Conservation (phyloP, 2,888 invertebrate genomes). For the Morpho helenor region DNA sequence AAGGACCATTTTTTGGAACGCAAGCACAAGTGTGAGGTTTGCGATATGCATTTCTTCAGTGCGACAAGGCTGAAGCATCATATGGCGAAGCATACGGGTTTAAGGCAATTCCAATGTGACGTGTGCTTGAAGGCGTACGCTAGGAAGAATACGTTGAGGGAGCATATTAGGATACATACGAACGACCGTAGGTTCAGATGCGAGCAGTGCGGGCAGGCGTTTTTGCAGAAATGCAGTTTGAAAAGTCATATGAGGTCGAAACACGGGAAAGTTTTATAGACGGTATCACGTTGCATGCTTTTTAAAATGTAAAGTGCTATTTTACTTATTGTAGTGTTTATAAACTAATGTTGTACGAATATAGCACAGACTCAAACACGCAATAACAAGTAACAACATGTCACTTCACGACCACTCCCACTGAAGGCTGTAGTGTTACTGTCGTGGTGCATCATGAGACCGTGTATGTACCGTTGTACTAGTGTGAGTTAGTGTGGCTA, state of each 20-base stretch:
- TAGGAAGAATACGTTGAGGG: slow-evolving; percentile 42
- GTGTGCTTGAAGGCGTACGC: slow-evolving; percentile 50
- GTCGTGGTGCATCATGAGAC: too few species aligned
- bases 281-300: not conserved
- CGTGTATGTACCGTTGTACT: too few species aligned
- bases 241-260: slow-evolving; percentile 55
- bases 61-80: slow-evolving; percentile 43
- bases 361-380: too few species aligned
- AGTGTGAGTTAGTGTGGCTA: too few species aligned
- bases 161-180: slow-evolving; percentile 49
- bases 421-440: too few species aligned
- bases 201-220: slow-evolving; percentile 39
- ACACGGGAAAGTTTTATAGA: slow-evolving; percentile 32
- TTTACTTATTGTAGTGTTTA: too few species aligned
- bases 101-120: slow-evolving; percentile 46
- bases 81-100: slow-evolving; percentile 48
- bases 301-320: not conserved
- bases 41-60: slow-evolving; percentile 54
- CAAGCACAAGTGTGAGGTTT: slow-evolving; percentile 58
- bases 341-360: too few species aligned
- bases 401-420: too few species aligned
- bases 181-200: slow-evolving; percentile 44
- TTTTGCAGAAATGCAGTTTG: slow-evolving; percentile 51
- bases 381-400: too few species aligned
- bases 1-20: slow-evolving; percentile 59